These are phyloP conservation scores for Lasioglossum malachurum DNA, from an alignment of 2,888 invertebrate species.

Conservation along the genomic window DNA sequence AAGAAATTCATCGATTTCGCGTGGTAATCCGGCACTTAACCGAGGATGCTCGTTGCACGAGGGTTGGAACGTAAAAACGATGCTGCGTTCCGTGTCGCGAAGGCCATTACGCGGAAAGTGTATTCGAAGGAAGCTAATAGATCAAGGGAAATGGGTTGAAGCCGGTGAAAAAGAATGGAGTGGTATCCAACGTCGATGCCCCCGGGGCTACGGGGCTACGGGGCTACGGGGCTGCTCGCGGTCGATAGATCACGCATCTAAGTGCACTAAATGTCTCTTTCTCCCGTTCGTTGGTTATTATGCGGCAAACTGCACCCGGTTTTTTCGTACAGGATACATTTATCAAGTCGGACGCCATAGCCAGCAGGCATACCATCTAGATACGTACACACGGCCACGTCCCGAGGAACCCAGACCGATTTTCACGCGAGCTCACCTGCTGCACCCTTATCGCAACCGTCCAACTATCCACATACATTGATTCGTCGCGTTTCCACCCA, in stretches of 20 bases:
- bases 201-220: conserved; percentile 23
- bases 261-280: conserved; percentile 79
- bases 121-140: conserved; percentile 70
- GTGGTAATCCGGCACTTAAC: not conserved
- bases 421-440: conserved; percentile 5
- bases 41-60: not conserved
- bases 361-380: conserved; percentile 53
- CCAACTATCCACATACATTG: not conserved
- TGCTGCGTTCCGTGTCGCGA: conserved; percentile 28
- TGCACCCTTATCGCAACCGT: not conserved
- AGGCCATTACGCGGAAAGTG: conserved; percentile 53
- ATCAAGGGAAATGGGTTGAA: conserved; percentile 74
- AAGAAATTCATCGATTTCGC: not conserved
- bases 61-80: conserved; percentile 20
- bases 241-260: conserved; percentile 78
- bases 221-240: conserved; percentile 44
- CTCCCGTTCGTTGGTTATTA: conserved; percentile 71
- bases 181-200: conserved; percentile 69
- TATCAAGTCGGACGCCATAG: conserved; percentile 68
- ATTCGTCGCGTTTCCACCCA: not conserved
- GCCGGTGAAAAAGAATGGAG: conserved; percentile 69
- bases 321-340: conserved; percentile 65
- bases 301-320: conserved; percentile 70
- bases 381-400: conserved; percentile 31
- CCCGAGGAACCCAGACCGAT: not conserved